Conservation (phyloP, 2,888 invertebrate species). For the Acleris literana region DNA sequence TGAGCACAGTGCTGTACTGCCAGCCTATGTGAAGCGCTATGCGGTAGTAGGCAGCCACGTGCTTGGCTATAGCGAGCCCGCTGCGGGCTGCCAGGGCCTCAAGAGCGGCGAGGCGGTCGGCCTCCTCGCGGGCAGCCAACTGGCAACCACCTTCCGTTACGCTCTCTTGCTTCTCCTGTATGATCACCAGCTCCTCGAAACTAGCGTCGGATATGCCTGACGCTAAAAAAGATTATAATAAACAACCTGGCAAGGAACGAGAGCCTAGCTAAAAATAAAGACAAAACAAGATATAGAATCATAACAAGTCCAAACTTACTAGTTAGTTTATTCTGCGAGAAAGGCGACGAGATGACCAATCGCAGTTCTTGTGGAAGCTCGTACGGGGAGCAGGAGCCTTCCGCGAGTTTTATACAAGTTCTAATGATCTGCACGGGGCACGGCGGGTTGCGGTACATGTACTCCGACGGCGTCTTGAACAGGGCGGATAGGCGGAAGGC, state of each 20-base stretch:
- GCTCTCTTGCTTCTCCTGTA: constrained; percentile 71
- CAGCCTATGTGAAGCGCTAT: constrained; percentile 78
- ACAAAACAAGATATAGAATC: neutral
- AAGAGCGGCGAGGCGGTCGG: constrained; percentile 70
- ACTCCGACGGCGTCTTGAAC: constrained; percentile 76
- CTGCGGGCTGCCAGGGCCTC: constrained; percentile 73
- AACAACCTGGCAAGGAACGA: neutral
- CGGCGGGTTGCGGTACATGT: constrained; percentile 60
- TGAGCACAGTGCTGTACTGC: constrained; percentile 73
- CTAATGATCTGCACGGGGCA: constrained; percentile 84
- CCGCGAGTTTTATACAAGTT: constrained; percentile 85
- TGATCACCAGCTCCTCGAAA: constrained; percentile 77
- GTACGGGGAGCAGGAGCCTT: constrained; percentile 84
- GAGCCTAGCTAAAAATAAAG: neutral
- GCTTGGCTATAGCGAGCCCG: constrained; percentile 67
- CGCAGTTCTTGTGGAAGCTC: constrained; percentile 86
- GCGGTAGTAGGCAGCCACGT: constrained; percentile 74
- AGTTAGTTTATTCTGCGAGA: constrained; percentile 65
- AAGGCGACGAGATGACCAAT: constrained; percentile 76
- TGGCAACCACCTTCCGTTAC: constrained; percentile 58
- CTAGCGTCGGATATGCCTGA: constrained; percentile 75
- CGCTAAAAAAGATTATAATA: constrained; percentile 47
- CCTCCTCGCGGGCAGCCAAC: constrained; percentile 72
- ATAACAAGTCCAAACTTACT: constrained; percentile 51
- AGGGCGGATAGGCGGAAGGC: constrained; percentile 84